Evolutionary conservation across 2,113 vertebrate species (phyloP).

Genomic region (Psittacara wagleri): DNA sequence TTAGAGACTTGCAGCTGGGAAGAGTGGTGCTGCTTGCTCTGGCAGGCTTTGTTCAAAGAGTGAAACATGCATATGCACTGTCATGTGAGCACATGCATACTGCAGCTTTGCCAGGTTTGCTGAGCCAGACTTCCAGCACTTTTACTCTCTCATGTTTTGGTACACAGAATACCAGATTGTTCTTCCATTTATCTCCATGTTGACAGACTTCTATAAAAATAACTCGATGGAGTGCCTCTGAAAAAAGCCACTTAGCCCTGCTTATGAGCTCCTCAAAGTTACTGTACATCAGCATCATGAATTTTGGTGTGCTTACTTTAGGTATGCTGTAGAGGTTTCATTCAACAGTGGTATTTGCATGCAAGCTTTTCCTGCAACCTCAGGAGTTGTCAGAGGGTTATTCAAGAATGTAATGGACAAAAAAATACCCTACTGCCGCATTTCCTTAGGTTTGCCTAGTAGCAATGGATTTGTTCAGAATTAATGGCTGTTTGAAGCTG

Average conservation of each 20-base stretch:
- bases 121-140: background rate
- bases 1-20: background rate
- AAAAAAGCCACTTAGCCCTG: background rate
- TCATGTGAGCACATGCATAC: accelerated
- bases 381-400: background rate
- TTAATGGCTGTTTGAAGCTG: background rate
- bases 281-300: accelerated
- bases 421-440: background rate
- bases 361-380: background rate
- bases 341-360: background rate
- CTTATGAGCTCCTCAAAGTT: background rate
- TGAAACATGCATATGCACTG: background rate
- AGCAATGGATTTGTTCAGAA: background rate
- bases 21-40: background rate
- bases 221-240: slow-evolving; percentile 8
- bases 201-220: background rate
- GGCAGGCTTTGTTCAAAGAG: background rate
- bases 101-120: background rate
- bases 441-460: background rate
- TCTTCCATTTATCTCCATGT: background rate
- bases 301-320: background rate
- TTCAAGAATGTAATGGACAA: background rate
- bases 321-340: background rate
- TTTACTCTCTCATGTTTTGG: background rate
- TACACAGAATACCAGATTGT: background rate